Evolutionary conservation across 2,888 invertebrate genomes (phyloP).

Genomic region (Anodontia alba): DNA sequence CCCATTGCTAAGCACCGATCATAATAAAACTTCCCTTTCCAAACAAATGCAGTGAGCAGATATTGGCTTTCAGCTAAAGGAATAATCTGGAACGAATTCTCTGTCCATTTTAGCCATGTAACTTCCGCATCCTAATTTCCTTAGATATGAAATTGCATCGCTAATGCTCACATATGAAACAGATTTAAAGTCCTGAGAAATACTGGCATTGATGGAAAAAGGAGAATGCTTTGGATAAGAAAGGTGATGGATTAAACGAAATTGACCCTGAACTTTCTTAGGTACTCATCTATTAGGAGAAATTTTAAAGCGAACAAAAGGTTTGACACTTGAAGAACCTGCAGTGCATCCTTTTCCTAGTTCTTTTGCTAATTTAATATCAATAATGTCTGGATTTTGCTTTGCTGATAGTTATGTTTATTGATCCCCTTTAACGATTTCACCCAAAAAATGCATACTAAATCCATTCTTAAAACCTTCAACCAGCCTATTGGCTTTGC

Average conservation of each 20-base stretch:
- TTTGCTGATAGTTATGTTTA: background rate
- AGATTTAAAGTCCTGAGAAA: background rate
- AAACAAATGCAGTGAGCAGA: slow-evolving; percentile 25
- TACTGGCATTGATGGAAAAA: slow-evolving; percentile 13
- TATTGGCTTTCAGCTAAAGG: slow-evolving; percentile 13
- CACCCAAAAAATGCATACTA: background rate
- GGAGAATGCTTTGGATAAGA: slow-evolving; percentile 9
- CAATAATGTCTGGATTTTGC: background rate
- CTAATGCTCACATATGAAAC: background rate
- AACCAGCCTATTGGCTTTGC: background rate
- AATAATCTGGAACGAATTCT: slow-evolving; percentile 20
- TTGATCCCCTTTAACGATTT: background rate
- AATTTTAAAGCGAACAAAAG: slow-evolving; percentile 3
- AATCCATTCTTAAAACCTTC: slow-evolving; percentile 7
- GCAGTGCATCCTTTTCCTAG: background rate
- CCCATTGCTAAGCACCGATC: slow-evolving; percentile 32
- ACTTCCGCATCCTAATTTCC: background rate
- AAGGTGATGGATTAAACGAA: slow-evolving; percentile 22
- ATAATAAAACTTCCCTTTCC: slow-evolving; percentile 26
- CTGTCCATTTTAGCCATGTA: slow-evolving; percentile 32
- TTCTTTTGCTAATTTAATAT: background rate
- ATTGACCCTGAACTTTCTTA: slow-evolving; percentile 9
- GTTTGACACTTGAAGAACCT: background rate
- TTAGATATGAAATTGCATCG: background rate
- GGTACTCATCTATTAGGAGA: slow-evolving; percentile 22